phyloP scores from a whole-genome alignment of 2,113 vertebrate genomes.

The Eudyptes chrysolophus region DNA sequence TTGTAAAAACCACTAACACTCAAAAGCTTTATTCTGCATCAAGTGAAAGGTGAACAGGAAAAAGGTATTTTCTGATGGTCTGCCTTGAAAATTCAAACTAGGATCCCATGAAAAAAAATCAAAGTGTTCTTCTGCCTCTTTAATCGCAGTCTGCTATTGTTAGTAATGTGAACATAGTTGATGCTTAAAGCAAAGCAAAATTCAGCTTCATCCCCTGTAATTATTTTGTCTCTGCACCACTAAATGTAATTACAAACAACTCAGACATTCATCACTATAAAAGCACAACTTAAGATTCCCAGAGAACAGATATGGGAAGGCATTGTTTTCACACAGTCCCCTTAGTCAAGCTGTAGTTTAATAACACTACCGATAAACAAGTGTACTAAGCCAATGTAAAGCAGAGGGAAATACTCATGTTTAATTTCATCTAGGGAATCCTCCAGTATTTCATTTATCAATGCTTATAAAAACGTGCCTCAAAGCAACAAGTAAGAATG shows the following conservation, averaged over 20 bases:
- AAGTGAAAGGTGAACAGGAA: not conserved
- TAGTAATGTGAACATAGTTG: not conserved
- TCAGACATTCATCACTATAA: not conserved
- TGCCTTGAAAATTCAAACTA: not conserved
- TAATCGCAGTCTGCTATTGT: not conserved
- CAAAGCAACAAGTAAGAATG: not conserved
- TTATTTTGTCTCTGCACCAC: not conserved
- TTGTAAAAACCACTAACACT: not conserved
- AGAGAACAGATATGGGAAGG: not conserved
- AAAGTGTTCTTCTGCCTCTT: not conserved
- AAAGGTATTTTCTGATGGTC: not conserved
- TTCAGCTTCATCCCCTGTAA: not conserved
- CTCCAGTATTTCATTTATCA: not conserved
- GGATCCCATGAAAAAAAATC: rapidly evolving
- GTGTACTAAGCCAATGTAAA: not conserved
- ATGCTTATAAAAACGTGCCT: not conserved
- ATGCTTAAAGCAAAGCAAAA: not conserved
- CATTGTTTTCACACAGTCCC: not conserved
- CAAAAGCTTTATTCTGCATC: not conserved
- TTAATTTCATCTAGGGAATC: not conserved
- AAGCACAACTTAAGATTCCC: not conserved
- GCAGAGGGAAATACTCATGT: not conserved
- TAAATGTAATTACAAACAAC: not conserved
- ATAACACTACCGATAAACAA: not conserved
- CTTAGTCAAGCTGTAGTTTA: not conserved